Evolutionary conservation across 23 tunicate genomes (phyloP), one percentile per base, ranked within the genome.

Genomic region (Halocynthia aurantium): DNA sequence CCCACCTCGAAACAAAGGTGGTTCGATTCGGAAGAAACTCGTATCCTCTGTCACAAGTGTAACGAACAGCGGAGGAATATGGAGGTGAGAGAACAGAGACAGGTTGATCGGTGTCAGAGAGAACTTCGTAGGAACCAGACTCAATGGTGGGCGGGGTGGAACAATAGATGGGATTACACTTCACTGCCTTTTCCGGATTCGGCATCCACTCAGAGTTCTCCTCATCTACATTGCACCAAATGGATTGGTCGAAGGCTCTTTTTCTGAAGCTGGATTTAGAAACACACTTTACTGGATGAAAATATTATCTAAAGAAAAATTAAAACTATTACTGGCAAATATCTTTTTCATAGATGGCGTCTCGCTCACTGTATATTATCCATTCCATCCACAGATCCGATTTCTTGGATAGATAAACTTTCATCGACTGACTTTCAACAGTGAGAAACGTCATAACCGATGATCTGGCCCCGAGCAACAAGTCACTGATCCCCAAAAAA

Each of bases 31-130:
- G 71, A 51, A 89, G 20, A 71, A 44, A 80, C 65, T 80, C 88
- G 71, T 84, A 81, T 7, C 96, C 96, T 50, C 22, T 67, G 22
- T 76, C 55, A 75, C 96, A 89, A 11, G 81, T 75, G 55, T 89
- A 89, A 7, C 55, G 67, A 31, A 81, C 85, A 9, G 81, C 77
- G 8, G 83, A 15, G 8, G 78, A 84, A 57, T 83, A 88, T 31
- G 51, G 67, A 31, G 44, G 44, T 31, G 44, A 31, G 4, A 31
- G 44, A 51, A 51, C 10, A 8, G 50, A 60, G 8, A 49, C 71
- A 10, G 52, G 15, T 22, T 21, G 12, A 13, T 7, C 63, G 19
- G 50, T 15, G 21, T 52, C 15, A 10, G 31, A 62, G 9, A 53
- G 19, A 7, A 74, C 8, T 54, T 15, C 63, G 56, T 54, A 19